Evolutionary conservation across 2,888 invertebrate genomes (phyloP), one percentile per base, ranked within the genome.

Genomic region (Thumatha senex): DNA sequence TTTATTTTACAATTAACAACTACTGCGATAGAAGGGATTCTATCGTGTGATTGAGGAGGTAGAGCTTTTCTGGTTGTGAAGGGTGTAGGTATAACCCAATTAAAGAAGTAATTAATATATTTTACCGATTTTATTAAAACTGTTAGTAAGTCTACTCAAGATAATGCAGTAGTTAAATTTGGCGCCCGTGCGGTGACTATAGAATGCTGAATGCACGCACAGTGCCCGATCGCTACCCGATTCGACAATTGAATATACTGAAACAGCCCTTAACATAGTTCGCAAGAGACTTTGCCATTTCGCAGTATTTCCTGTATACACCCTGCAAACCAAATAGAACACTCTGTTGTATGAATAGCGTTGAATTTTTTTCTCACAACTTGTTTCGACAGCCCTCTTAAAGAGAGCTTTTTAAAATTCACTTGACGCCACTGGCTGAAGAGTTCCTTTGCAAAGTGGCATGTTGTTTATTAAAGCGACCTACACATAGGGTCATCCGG

Each of bases 391-490:
- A 53, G 63, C 60, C 40, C 44, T 58, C 50, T 60, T 49, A 60
- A 52, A 35, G 36, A 40, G 49, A 54, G 40, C 48, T 51, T 47
- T 53, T 65, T 67, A 63, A 65, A 63, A 65, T 67, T 65, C 64
- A 64, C 46, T 51, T 45, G 34, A 34, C 43, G 39, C 51, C 54
- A 54, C 42, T 53, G 50, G 13, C 41, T 39, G 34, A n/a, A 40
- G 40, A 15, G 33, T 35, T 35, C 33, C 24, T 44, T 34, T 24
- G 18, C 36, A 30, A 41, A 7, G 44, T 29, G 8, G 12, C 24
- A 10, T 9, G 18, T 7, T 12, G 44, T 29, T 35, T 43, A 24
- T 43, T 24, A 13, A 35, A 18, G 34, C 34, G 34, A n/a, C 18
- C 33, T 7, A 43, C 18, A 5, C 10, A 8, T 15, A 39, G 11